Conservation (phyloP, 2,113 vertebrate species). For the Alouatta palliata region DNA sequence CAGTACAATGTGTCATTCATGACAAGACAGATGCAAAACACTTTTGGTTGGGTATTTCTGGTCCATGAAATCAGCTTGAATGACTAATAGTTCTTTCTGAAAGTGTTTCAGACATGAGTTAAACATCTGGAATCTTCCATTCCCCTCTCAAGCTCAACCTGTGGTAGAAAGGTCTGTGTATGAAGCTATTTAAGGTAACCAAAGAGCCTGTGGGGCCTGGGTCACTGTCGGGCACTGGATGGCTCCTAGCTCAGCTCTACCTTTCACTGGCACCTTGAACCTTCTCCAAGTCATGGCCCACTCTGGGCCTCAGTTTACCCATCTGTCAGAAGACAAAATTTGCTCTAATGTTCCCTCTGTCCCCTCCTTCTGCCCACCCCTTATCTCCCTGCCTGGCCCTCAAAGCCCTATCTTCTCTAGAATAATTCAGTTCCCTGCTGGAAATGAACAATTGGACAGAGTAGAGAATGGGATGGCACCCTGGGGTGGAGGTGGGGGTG, state of each 20-base stretch:
- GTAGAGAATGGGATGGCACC: background rate
- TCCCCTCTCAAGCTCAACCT: background rate
- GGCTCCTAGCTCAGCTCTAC: background rate
- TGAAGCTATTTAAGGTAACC: background rate
- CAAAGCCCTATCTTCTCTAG: constrained; percentile 57
- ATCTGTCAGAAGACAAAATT: background rate
- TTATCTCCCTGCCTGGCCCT: background rate
- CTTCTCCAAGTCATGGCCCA: background rate
- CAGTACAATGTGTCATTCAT: background rate
- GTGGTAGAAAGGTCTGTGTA: background rate
- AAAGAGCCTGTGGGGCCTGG: background rate
- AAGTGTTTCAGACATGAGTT: background rate
- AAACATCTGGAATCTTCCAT: constrained; percentile 5
- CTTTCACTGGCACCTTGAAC: background rate
- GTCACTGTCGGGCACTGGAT: background rate
- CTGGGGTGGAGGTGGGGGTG: rapidly evolving
- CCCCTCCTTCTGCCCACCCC: background rate
- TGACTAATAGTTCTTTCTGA: background rate
- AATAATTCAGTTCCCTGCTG: constrained; percentile 70
- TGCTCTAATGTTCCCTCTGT: background rate
- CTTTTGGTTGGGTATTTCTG: background rate
- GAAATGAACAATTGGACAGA: background rate
- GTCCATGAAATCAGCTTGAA: background rate
- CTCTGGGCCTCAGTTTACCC: background rate
- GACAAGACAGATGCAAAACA: background rate